Evolutionary conservation across 2,888 invertebrate genomes (phyloP), one percentile per base, ranked within the genome.

Genomic region (Gari tellinella): DNA sequence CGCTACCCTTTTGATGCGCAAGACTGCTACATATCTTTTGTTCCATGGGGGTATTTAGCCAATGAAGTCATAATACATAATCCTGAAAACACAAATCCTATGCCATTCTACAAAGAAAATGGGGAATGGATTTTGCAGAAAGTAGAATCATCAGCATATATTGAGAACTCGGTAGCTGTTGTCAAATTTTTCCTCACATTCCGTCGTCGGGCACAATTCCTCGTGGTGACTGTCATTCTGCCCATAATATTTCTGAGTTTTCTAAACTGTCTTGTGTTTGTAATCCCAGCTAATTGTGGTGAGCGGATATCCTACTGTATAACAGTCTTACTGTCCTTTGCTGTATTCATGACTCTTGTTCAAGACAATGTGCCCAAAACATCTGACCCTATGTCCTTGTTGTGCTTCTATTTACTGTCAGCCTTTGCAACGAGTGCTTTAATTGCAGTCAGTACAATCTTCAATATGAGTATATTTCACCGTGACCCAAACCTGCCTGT

Each of bases 261-360:
- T 31, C 56, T 81, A 17, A 81, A 74, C 19, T 61, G 58, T n/a
- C 31, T 81, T 21, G 77, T 74, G 1, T 81, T 74, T 41, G 12
- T 81, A 2, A 43, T 81, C 3, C 80, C 77, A 3, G 62, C 64
- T 12, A 74, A 81, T n/a, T 72, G 72, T 5, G 80, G 80, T 17
- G 80, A 81, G 55, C 48, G 80, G 12, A 64, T 77, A 40, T 74
- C 74, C 0, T 81, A 63, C 31, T 57, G 69, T 14, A 75, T 77
- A 10, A 80, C 80, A 17, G 72, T 77, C 17, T 66, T 81, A 12
- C 60, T 81, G 10, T 65, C 80, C 2, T 61, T 75, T 48, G 77
- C 80, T 10, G 77, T 81, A 2, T 81, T 81, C 43, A 37, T 81
- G 31, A 77, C 80, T 1, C 65, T 81, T 51, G 68, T 81, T 12